Evolutionary conservation across 2,888 invertebrate genomes (phyloP).

Genomic region (Caenorhabditis sulstoni): DNA sequence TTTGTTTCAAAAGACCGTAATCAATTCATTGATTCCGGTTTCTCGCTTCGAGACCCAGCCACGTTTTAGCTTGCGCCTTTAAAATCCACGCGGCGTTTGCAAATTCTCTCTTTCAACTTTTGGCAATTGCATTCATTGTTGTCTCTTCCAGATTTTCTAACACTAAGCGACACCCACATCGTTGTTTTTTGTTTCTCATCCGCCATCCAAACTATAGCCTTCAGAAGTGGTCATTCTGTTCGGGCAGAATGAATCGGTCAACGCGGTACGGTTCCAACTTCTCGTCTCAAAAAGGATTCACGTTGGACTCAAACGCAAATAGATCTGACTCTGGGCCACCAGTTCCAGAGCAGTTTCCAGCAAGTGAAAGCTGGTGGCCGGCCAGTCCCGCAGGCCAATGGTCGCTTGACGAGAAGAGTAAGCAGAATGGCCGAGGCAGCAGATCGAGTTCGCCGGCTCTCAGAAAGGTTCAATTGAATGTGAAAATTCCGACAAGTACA

Average conservation of each 20-base stretch:
- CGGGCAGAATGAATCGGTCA: too few relatives aligned
- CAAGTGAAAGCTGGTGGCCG: conserved; percentile 39
- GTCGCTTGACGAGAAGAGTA: not conserved
- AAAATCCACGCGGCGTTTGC: not conserved
- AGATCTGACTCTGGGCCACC: not conserved
- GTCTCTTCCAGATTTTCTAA: too few relatives aligned
- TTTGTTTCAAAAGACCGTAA: too few relatives aligned
- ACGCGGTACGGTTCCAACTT: too few relatives aligned
- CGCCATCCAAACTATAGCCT: not conserved
- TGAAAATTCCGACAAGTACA: too few relatives aligned
- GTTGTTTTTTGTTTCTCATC: too few relatives aligned
- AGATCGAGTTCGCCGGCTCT: too few relatives aligned
- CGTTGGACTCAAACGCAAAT: not conserved
- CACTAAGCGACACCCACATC: too few relatives aligned
- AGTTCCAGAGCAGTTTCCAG: conserved; percentile 13
- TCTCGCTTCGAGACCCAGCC: conserved; percentile 12
- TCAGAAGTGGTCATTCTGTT: too few relatives aligned
- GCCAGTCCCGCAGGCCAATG: conserved; percentile 8
- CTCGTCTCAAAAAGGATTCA: too few relatives aligned
- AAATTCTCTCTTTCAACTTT: not conserved
- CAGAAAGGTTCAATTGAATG: too few relatives aligned
- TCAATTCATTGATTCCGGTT: not conserved
- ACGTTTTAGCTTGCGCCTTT: conserved; percentile 7
- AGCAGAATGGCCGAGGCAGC: not conserved
- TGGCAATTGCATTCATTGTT: too few relatives aligned